phyloP scores from a whole-genome alignment of 2,888 invertebrate species.

The Troides oblongomaculatus region DNA sequence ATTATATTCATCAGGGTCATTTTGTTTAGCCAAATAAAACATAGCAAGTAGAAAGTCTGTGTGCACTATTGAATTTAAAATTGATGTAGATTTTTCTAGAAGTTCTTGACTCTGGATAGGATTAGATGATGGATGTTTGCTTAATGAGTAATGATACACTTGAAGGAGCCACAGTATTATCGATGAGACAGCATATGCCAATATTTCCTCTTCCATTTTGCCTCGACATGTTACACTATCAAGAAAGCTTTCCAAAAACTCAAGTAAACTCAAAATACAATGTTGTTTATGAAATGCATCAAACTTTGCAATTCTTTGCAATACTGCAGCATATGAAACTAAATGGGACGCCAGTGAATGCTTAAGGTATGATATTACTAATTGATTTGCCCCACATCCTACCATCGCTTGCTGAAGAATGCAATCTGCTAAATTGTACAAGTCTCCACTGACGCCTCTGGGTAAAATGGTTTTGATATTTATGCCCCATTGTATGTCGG shows the following conservation, averaged over 20 bases:
- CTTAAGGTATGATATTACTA: constrained; percentile 94
- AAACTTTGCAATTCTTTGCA: constrained; percentile 93
- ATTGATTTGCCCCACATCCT: constrained; percentile 94
- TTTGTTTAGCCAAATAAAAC: constrained; percentile 90
- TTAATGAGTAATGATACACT: constrained; percentile 81
- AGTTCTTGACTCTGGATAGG: constrained; percentile 80
- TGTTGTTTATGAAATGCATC: constrained; percentile 92
- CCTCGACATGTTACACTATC: constrained; percentile 84
- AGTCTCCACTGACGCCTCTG: constrained; percentile 94
- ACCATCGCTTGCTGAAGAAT: constrained; percentile 96
- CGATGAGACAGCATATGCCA: constrained; percentile 91
- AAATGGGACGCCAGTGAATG: constrained; percentile 95
- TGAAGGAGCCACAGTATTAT: constrained; percentile 90
- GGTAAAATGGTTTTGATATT: constrained; percentile 95
- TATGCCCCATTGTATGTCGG: constrained; percentile 97
- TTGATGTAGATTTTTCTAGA: constrained; percentile 84
- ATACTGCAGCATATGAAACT: constrained; percentile 93
- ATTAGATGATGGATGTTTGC: constrained; percentile 70
- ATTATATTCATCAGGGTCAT: constrained; percentile 84
- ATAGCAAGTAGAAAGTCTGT: constrained; percentile 90
- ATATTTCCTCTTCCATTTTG: constrained; percentile 92
- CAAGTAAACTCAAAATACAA: constrained; percentile 91
- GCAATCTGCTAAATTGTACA: constrained; percentile 95
- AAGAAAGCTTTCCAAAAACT: constrained; percentile 87
- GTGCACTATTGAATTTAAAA: constrained; percentile 84